Percentiles rank a stretch among this genome's conserved stretches.
phyloP scores from a whole-genome alignment of 1,140 invertebrate species.

The Lysiphlebus fabarum region DNA sequence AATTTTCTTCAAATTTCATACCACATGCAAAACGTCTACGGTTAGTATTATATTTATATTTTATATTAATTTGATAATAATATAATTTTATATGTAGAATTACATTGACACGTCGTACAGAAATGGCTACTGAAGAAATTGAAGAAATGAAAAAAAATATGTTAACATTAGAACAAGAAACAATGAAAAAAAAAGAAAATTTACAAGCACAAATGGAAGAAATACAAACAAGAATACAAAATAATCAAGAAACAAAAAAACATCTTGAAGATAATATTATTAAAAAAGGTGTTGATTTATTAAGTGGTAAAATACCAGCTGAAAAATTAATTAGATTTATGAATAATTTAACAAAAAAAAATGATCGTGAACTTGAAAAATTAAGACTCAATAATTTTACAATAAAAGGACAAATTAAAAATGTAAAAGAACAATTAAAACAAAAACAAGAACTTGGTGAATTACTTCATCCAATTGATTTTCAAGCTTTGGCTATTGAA shows the following conservation, averaged over 20 bases:
- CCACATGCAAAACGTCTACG: constrained; percentile 18
- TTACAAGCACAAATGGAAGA: constrained; percentile 55
- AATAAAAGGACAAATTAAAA: constrained; percentile 52
- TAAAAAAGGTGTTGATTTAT: constrained; percentile 48
- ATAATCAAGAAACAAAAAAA: constrained; percentile 44
- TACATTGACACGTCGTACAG: constrained; percentile 39
- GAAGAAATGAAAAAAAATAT: constrained; percentile 47
- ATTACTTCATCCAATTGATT: constrained; percentile 54
- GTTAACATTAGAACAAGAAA: constrained; percentile 35
- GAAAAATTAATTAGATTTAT: constrained; percentile 57
- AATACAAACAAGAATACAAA: constrained; percentile 47
- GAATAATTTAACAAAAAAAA: constrained; percentile 54
- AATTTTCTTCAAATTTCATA: constrained; percentile 12
- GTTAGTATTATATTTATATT: constrained; percentile 9
- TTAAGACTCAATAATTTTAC: constrained; percentile 54
- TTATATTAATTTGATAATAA: background rate
- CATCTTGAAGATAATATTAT: constrained; percentile 51
- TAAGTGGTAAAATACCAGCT: constrained; percentile 55
- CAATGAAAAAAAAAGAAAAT: constrained; percentile 41
- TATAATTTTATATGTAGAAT: constrained; percentile 27
- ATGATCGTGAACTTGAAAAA: constrained; percentile 53
- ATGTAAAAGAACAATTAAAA: constrained; percentile 51
- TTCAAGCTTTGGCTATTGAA: constrained; percentile 58
- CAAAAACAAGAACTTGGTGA: constrained; percentile 54
- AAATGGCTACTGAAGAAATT: constrained; percentile 52